phyloP scores from a whole-genome alignment of 2,113 vertebrate species.

The Syngnathus floridae region DNA sequence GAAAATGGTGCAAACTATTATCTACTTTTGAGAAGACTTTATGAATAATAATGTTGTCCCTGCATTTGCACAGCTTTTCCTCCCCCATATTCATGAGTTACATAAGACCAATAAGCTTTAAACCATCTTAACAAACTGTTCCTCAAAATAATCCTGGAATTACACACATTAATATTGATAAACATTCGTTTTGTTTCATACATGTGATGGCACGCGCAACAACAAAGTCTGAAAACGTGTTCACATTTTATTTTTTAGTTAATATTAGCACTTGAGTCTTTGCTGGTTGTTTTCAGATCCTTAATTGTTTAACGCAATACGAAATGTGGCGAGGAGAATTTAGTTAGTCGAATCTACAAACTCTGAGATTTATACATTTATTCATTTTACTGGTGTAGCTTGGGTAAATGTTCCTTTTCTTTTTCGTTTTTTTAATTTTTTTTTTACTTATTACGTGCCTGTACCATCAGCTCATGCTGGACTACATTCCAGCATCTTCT shows the following conservation, averaged over 20 bases:
- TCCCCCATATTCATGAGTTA: neutral
- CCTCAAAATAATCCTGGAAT: neutral
- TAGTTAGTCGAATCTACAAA: neutral
- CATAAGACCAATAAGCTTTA: neutral
- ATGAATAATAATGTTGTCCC: neutral
- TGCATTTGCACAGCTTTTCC: neutral
- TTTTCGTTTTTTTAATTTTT: too few relatives aligned
- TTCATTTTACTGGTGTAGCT: neutral
- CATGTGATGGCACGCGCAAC: neutral
- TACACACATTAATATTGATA: neutral
- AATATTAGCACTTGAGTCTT: neutral
- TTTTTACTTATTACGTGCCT: too few relatives aligned
- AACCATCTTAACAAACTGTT: neutral
- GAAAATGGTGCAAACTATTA: neutral
- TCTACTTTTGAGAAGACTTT: too few relatives aligned
- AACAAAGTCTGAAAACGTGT: neutral
- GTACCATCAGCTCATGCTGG: constrained; percentile 55
- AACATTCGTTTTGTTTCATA: too few relatives aligned
- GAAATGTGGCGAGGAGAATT: neutral
- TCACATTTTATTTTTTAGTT: neutral
- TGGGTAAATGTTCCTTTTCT: neutral
- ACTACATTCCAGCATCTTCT: constrained; percentile 75
- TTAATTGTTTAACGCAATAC: neutral
- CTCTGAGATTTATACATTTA: neutral
- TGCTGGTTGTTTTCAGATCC: neutral